Evolutionary conservation across 2,888 invertebrate species (phyloP).

Genomic region (Diaphora mendica): DNA sequence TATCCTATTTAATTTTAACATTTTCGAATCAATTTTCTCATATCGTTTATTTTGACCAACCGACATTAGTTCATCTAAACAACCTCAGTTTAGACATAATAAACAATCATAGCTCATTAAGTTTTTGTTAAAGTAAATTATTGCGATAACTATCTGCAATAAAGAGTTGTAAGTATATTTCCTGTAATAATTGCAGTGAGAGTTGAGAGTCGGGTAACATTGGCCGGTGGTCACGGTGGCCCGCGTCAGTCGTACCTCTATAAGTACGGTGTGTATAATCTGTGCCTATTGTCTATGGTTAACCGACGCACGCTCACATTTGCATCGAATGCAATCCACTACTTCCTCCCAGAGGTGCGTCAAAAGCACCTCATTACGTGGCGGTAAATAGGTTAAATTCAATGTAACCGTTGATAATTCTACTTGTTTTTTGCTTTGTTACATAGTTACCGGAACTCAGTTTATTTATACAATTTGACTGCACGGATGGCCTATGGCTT

Average conservation of each 20-base stretch:
- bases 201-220: constrained; percentile 24
- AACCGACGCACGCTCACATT: constrained; percentile 37
- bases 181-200: constrained; percentile 21
- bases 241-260: constrained; percentile 22
- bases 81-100: neutral
- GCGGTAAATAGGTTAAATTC: constrained; percentile 19
- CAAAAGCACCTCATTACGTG: constrained; percentile 28
- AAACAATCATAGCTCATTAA: neutral
- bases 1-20: neutral
- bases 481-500: too few relatives aligned
- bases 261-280: constrained; percentile 7
- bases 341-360: constrained; percentile 42
- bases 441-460: neutral
- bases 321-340: constrained; percentile 47
- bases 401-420: neutral
- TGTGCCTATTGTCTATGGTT: constrained; percentile 39
- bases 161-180: constrained; percentile 10
- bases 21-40: neutral
- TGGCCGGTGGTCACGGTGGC: constrained; percentile 30
- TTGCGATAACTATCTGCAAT: constrained; percentile 2
- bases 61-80: neutral
- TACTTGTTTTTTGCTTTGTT: neutral
- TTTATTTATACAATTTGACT: neutral
- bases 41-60: neutral
- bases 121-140: neutral